Base-by-base conservation (phyloP, 2,113 vertebrate species). In the Cyanistes caeruleus region DNA sequence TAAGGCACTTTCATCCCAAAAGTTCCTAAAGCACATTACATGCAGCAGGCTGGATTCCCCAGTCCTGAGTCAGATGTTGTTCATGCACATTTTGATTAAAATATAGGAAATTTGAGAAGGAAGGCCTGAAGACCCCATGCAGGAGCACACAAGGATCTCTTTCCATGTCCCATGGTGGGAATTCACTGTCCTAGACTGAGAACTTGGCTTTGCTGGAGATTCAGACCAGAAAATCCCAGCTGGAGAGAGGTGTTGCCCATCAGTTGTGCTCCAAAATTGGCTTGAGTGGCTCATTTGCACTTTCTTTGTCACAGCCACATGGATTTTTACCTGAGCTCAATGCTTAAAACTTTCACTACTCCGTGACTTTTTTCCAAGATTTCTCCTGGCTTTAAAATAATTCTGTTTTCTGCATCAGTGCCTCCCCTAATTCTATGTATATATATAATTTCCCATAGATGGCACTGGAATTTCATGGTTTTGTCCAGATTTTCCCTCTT, bases 381-480 rank as follows among this genome's bases (percentile, higher is more conserved):
- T 67, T 73, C 63, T 87, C 35, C 74, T 91, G 58, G 51, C 64
- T 86, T 85, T 78, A 59, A 90, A 84, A 91, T 80, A 84, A 87
- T 89, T 82, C 41, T 2, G 9, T 81, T 97, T 95, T 92, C 84
- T 84, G 64, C 92, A 81, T 65, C 41, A 90, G 5, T 62, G 21
- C 24, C 52, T 87, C n/a, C 39, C 41, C 9, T 90, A 95, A 82
- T 94, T 86, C 41, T 64, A 70, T 39, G 7, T 69, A 17, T 87
- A 53, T n/a, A 43, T 33, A 2, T 59, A 31, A 39, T 94, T 96
- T 94, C 77, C 84, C 62, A 69, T 86, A 65, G 68, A 79, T 84
- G 58, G 69, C 80, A 79, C 55, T 80, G 84, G 89, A 89, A 95
- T 92, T 92, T 90, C 48, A 56, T 70, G 21, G 60, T 95, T 95